Evolutionary conservation across 2,113 vertebrate species (phyloP).

Genomic region (Stictonetta naevosa): DNA sequence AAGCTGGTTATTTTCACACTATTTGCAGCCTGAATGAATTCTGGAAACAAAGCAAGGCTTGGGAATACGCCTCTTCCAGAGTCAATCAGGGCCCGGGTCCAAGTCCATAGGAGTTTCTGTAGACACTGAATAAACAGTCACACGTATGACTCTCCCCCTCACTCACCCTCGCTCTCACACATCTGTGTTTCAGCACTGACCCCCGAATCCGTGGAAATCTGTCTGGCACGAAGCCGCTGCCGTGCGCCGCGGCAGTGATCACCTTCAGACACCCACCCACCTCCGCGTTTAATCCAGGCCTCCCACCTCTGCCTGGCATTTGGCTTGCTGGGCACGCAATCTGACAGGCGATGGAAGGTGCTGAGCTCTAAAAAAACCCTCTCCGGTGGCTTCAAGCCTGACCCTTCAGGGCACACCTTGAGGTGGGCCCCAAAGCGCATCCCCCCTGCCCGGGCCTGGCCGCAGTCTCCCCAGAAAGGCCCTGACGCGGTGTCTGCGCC

Average conservation of each 20-base stretch:
- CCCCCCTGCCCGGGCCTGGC: neutral
- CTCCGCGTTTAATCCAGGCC: neutral
- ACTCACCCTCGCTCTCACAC: conserved; percentile 5
- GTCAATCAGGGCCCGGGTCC: neutral
- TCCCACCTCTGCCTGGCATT: neutral
- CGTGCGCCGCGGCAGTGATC: neutral
- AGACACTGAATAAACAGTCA: neutral
- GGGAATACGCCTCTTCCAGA: neutral
- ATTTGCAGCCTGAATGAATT: conserved; percentile 1
- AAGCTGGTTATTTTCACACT: neutral
- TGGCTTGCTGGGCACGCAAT: neutral
- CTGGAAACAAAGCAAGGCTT: conserved; percentile 13
- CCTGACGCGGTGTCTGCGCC: neutral
- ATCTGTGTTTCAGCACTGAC: conserved; percentile 21
- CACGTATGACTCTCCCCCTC: neutral
- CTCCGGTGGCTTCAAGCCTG: neutral
- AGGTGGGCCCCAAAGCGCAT: neutral
- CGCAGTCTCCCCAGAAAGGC: too few species aligned
- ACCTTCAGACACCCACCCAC: neutral
- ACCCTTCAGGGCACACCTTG: neutral
- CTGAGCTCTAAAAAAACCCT: neutral
- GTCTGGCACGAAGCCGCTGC: conserved; percentile 1
- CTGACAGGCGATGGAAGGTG: neutral
- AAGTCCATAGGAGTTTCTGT: neutral
- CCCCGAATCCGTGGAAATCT: neutral